Conservation (phyloP, 1,140 invertebrate genomes). For the Frieseomelitta varia region DNA sequence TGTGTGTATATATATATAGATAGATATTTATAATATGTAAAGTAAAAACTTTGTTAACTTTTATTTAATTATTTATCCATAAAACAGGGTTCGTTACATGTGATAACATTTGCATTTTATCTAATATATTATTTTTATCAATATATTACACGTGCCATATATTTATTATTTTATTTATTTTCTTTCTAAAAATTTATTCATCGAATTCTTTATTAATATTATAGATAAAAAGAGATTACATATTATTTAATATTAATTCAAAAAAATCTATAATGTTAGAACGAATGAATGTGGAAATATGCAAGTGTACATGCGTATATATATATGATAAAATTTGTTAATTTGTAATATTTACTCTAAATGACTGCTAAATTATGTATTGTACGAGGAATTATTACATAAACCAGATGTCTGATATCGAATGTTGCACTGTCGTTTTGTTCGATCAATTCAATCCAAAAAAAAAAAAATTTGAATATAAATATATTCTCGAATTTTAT, state of each 20-base stretch:
- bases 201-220: background rate
- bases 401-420: constrained; percentile 1
- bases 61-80: constrained; percentile 10
- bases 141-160: background rate
- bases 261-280: background rate
- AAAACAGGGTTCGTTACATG: constrained; percentile 21
- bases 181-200: background rate
- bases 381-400: constrained; percentile 19
- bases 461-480: background rate
- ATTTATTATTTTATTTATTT: constrained; percentile 4
- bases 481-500: background rate
- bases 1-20: background rate
- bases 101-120: constrained; percentile 11
- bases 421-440: background rate
- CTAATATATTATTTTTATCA: background rate
- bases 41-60: constrained; percentile 6
- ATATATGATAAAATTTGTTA: background rate
- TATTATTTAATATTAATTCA: constrained; percentile 15
- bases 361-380: constrained; percentile 12
- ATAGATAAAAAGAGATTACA: background rate
- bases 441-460: background rate
- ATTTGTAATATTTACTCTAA: background rate
- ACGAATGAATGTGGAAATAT: background rate
- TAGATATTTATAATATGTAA: constrained; percentile 9
- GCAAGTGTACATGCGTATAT: background rate